Evolutionary conservation across 2,888 invertebrate species (phyloP), one percentile per base, ranked within the genome.

Genomic region (Eupithecia tripunctaria): DNA sequence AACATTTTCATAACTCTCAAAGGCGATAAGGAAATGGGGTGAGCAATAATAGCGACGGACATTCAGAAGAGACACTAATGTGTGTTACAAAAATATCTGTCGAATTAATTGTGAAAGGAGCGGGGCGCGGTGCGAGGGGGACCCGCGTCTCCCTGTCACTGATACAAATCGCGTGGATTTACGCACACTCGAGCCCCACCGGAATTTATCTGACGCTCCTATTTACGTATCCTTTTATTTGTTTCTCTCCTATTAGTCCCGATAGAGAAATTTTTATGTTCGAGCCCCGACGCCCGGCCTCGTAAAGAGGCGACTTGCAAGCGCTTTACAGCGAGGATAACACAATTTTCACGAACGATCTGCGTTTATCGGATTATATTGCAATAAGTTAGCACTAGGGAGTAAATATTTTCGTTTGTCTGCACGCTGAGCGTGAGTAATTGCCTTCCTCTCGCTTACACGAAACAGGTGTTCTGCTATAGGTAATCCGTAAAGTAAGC

Each of bases 111-210:
- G 92, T 89, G 82, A 85, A 87, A 86, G 79, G 81, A 74, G 74
- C 79, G 67, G n/a, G 78, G 81, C 78, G 80, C 80, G 78, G 78
- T 80, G 77, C 76, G 80, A 83, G 78, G 80, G 77, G 76, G 80
- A 83, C 88, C 86, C 87, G 85, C 86, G 86, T 89, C 84, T 89
- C 89, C 90, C 91, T 93, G 94, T 93, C 94, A 92, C 91, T 89
- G 94, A 94, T 94, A 94, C 94, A 95, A 94, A 95, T 94, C 94
- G 94, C 91, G 89, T 90, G 94, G 94, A 94, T 94, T 94, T 94
- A 94, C 93, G 93, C 92, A 88, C 88, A 87, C 93, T 93, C 91
- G 84, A 89, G 90, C 94, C 94, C 94, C 93, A 90, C 86, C 86
- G 93, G 92, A 94, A 94, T 94, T 93, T 93, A 94, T 94, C 93